Conservation (phyloP, 2,888 invertebrate species). For the Drosophila borborema region DNA sequence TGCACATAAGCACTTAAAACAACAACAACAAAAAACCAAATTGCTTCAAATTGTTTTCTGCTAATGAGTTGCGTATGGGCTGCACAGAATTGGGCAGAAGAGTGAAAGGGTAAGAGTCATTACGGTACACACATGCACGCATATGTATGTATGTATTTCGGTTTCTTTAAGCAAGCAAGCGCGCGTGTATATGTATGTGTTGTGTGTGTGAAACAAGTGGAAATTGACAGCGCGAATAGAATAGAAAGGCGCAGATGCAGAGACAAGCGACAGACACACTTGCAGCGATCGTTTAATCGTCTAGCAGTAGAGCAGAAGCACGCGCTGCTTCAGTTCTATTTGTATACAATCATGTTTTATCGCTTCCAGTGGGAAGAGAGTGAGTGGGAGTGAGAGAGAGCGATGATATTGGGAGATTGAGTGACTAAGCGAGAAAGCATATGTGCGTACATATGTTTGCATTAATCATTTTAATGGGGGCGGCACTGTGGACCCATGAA, state of each 20-base stretch:
- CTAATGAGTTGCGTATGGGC: conserved; percentile 27
- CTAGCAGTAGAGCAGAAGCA: conserved; percentile 34
- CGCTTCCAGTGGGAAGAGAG: conserved; percentile 18
- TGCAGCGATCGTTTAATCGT: conserved; percentile 31
- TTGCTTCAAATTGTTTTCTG: conserved; percentile 7
- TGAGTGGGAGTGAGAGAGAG: not conserved
- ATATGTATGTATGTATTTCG: too few species aligned
- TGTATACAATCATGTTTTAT: conserved; percentile 49
- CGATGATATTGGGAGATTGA: too few species aligned
- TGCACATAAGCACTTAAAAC: conserved; percentile 26
- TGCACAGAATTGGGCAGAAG: conserved; percentile 16
- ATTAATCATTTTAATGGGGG: conserved; percentile 39
- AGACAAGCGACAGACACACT: conserved; percentile 12
- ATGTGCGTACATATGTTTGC: not conserved
- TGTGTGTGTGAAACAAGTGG: conserved; percentile 29
- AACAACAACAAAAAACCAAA: not conserved
- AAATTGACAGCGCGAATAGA: conserved; percentile 10
- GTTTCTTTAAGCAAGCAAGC: not conserved
- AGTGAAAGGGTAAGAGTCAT: conserved; percentile 13
- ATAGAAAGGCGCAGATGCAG: conserved; percentile 4
- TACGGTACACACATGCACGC: conserved; percentile 1
- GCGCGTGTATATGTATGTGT: not conserved
- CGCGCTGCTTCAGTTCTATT: conserved; percentile 38
- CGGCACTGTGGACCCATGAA: conserved; percentile 33
- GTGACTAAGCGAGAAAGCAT: not conserved